Conservation (phyloP, 1,140 invertebrate genomes). For the Phthorimaea operculella region DNA sequence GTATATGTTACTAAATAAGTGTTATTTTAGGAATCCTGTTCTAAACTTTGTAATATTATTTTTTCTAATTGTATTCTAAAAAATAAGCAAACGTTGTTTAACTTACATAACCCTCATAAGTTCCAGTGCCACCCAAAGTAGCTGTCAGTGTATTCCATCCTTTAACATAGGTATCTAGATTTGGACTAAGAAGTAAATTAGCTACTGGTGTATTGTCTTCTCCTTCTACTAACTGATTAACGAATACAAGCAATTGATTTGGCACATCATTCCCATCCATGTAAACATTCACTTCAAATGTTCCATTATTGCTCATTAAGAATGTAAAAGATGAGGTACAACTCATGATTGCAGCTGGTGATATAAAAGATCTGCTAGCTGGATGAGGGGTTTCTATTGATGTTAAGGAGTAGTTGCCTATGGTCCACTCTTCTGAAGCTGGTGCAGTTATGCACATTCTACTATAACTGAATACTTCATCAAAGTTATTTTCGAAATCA, state of each 20-base stretch:
- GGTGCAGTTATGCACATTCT: too few species aligned
- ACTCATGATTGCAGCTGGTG: conserved; percentile 8
- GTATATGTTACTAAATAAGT: too few species aligned
- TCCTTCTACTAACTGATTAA: conserved; percentile 14
- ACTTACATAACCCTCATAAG: conserved; percentile 29
- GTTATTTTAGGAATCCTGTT: too few species aligned
- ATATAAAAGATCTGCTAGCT: neutral
- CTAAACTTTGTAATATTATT: too few species aligned
- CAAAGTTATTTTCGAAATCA: too few species aligned
- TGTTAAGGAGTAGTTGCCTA: too few species aligned
- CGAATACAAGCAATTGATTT: conserved; percentile 21
- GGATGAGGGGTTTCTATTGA: neutral
- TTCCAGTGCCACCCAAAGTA: conserved; percentile 9
- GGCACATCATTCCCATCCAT: conserved; percentile 13
- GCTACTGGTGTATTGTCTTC: conserved; percentile 12
- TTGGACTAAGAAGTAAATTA: neutral
- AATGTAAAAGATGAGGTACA: conserved; percentile 25
- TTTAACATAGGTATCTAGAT: neutral
- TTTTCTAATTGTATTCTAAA: too few species aligned
- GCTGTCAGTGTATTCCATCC: conserved; percentile 20
- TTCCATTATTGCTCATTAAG: conserved; percentile 17
- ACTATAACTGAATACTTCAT: too few species aligned
- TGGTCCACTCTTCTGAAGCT: too few species aligned
- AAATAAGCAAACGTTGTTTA: too few species aligned
- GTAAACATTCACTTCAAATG: conserved; percentile 21